Evolutionary conservation across 2,113 vertebrate genomes (phyloP), one percentile per base, ranked within the genome.

Genomic region (Aptenodytes forsteri): DNA sequence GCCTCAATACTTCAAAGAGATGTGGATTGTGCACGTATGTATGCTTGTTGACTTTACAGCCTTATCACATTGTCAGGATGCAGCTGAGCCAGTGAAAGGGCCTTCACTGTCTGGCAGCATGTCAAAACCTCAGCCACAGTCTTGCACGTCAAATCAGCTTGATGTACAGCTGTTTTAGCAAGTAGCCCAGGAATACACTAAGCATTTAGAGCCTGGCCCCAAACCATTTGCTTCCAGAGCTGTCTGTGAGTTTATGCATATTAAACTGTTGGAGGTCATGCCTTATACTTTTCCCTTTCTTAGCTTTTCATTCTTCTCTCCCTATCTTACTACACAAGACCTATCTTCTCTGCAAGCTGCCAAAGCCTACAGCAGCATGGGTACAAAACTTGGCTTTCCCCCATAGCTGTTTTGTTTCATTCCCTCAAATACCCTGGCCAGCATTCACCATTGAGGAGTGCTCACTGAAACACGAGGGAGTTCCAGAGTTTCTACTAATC

Each of bases 21-120:
- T 46, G 38, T 79, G 47, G 42, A 36, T 3, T 34, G 38, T 40
- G 16, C 46, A 40, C 0, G 0, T 26, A 12, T 6, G 6, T 29
- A 34, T 10, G 27, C 29, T 73, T 56, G 14, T 9, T 67, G 82
- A 59, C 44, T 79, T 52, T 14, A n/a, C 55, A 82, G 77, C 42
- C 38, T 79, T 26, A 62, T 32, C 32, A 17, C 26, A 56, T 5
- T n/a, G 47, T 44, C 58, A 77, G 66, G 70, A 67, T 21, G 70
- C 75, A 94, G 75, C 49, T 46, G 58, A 88, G 62, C 30, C 78
- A 72, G 10, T 8, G 36, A 30, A 56, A 85, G 40, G 13, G 65
- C 17, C 61, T 65, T 49, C 16, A 10, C 23, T n/a, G 11, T 47
- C 56, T 83, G 61, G 49, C 70, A 85, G 65, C 29, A 34, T 0